Evolutionary conservation across 1,140 invertebrate genomes (phyloP).

Genomic region (Drosophila prosaltans): DNA sequence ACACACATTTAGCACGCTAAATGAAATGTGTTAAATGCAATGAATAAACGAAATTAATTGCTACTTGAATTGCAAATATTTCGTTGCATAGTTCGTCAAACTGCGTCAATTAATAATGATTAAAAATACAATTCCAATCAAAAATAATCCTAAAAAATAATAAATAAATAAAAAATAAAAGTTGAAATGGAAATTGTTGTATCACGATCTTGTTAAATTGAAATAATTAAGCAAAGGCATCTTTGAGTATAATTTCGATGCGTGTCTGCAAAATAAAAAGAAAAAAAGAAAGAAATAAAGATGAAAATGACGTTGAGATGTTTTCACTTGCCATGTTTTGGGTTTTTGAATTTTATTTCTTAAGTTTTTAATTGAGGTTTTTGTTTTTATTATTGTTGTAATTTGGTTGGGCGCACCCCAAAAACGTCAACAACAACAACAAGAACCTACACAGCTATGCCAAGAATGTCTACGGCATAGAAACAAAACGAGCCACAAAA

Average conservation of each 20-base stretch:
- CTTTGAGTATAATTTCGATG: neutral
- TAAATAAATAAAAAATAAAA: slow-evolving; percentile 19
- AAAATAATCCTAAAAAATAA: neutral
- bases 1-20: neutral
- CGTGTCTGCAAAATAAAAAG: neutral
- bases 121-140: slow-evolving; percentile 3
- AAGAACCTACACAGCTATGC: slow-evolving; percentile 30
- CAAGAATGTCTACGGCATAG: slow-evolving; percentile 41
- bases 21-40: slow-evolving; percentile 45
- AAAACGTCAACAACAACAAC: neutral
- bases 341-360: neutral
- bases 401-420: neutral
- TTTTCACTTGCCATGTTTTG: slow-evolving; percentile 8
- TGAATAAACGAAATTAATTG: slow-evolving; percentile 51
- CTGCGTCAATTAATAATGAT: slow-evolving; percentile 30
- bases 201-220: slow-evolving; percentile 8
- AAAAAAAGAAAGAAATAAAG: neutral
- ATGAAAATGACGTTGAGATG: neutral
- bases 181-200: slow-evolving; percentile 16
- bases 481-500: slow-evolving; percentile 4
- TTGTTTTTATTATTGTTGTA: neutral
- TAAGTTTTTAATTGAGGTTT: slow-evolving; percentile 1
- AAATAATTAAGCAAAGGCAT: neutral
- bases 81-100: slow-evolving; percentile 43
- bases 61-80: slow-evolving; percentile 42